Evolutionary conservation across 2,113 vertebrate genomes (phyloP).

Genomic region (Neodon shergylaensis): DNA sequence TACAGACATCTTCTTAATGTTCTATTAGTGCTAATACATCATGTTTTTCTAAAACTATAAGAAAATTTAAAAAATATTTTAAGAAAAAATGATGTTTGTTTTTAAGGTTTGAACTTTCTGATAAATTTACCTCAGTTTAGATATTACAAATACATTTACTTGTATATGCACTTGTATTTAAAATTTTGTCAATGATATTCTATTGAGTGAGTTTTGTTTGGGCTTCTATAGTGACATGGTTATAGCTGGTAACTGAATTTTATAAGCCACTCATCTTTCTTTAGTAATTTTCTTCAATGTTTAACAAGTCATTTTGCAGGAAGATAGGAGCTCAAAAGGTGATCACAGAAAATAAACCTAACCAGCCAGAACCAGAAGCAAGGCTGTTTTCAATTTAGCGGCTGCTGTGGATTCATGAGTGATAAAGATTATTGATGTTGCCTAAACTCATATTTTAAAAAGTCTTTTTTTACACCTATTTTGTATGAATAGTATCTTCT

Average conservation of each 20-base stretch:
- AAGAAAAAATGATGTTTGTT: background rate
- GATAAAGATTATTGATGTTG: constrained; percentile 25
- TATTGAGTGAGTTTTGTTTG: background rate
- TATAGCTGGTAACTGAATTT: background rate
- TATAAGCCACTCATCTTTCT: background rate
- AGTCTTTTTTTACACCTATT: background rate
- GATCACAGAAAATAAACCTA: background rate
- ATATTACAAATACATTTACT: background rate
- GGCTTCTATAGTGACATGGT: background rate
- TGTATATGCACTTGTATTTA: background rate
- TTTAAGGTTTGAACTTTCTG: background rate
- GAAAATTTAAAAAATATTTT: background rate
- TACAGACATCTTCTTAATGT: background rate
- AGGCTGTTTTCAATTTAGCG: constrained; percentile 58
- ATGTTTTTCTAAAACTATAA: background rate
- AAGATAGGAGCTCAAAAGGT: constrained; percentile 69
- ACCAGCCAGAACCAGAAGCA: background rate
- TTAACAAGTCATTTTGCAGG: constrained; percentile 61
- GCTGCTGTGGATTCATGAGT: background rate
- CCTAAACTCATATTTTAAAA: constrained; percentile 31
- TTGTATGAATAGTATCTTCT: constrained; percentile 50
- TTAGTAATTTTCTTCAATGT: constrained; percentile 45
- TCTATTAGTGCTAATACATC: background rate
- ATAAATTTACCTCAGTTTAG: background rate
- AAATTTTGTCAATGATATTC: background rate